Evolutionary conservation across 2,113 vertebrate species (phyloP), one percentile per base, ranked within the genome.

Genomic region (Phaetusa simplex): DNA sequence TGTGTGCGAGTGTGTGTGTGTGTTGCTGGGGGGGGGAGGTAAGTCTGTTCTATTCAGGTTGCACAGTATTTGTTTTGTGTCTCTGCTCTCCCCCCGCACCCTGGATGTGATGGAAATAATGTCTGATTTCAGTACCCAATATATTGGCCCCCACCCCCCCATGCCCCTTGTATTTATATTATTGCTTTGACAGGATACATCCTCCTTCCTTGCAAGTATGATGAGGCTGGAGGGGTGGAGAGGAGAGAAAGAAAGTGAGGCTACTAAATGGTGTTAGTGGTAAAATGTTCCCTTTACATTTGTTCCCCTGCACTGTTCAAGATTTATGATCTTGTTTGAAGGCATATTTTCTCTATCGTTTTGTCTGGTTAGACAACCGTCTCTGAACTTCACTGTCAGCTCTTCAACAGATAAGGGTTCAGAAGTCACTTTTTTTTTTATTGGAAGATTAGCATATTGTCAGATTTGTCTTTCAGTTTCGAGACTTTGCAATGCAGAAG

Each of bases 371-470:
- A 98, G 97, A 98, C 97, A 98, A 93, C 94, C 88, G 74, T 97
- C 97, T 98, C 96, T 97, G 96, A 98, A 98, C 97, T 98, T 98
- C 98, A 97, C 94, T 98, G 96, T 98, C 97, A 98, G 97, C 96
- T 98, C 94, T 96, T 98, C 97, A 95, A 93, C 97, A 97, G 95
- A 98, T 94, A 98, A 97, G 94, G 94, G 97, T 61, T 61, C n/a
- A 61, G 58, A 61, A 61, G 58, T 61, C 58, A 61, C 58, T 58
- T 93, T 96, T 96, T 49, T 95, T 93, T 94, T 96, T 92, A 93
- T 97, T 97, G 92, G 92, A 93, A 98, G 95, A 98, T 98, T 98
- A 98, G 97, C 97, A 97, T 98, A 97, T 98, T 98, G 98, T 98
- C 98, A 98, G 97, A 98, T 98, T 98, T 97, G 96, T 97, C 97